These are phyloP conservation scores for Aeoliscus strigatus DNA, from an alignment of 2,797 vertebrate genomes.

Conservation along the genomic window DNA sequence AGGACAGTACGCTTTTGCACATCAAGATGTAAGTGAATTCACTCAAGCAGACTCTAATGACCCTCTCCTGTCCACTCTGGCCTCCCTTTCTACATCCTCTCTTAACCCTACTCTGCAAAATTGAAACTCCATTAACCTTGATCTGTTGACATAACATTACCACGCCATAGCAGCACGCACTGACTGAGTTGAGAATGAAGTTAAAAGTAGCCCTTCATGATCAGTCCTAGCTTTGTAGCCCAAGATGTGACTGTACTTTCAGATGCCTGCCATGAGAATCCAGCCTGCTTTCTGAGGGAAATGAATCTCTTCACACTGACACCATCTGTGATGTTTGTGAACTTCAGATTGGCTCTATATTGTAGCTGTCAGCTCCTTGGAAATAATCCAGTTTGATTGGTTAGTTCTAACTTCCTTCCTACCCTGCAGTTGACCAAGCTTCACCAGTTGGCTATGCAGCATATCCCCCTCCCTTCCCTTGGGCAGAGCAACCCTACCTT, in stretches of 20 bases:
- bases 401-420: conserved; percentile 99
- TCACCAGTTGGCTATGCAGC: conserved; percentile 99
- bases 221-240: conserved; percentile 46
- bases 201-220: conserved; percentile 23
- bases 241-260: conserved; percentile 57
- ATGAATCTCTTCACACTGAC: conserved; percentile 54
- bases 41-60: conserved; percentile 57
- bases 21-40: conserved; percentile 90
- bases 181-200: conserved; percentile 61
- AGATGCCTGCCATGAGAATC: conserved; percentile 39
- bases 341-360: conserved; percentile 73
- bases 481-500: conserved; percentile 98
- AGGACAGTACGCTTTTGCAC: conserved; percentile 88
- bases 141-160: conserved; percentile 63
- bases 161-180: conserved; percentile 59
- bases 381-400: conserved; percentile 96
- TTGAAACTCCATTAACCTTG: conserved; percentile 50
- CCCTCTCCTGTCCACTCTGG: conserved; percentile 62
- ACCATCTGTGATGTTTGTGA: conserved; percentile 69
- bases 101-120: conserved; percentile 51
- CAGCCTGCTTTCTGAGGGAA: conserved; percentile 54
- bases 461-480: conserved; percentile 97
- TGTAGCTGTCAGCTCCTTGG: conserved; percentile 87
- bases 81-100: conserved; percentile 55
- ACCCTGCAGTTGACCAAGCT: conserved; percentile 99